Evolutionary conservation across 2,113 vertebrate species (phyloP).

Genomic region (Periophthalmus modestus): DNA sequence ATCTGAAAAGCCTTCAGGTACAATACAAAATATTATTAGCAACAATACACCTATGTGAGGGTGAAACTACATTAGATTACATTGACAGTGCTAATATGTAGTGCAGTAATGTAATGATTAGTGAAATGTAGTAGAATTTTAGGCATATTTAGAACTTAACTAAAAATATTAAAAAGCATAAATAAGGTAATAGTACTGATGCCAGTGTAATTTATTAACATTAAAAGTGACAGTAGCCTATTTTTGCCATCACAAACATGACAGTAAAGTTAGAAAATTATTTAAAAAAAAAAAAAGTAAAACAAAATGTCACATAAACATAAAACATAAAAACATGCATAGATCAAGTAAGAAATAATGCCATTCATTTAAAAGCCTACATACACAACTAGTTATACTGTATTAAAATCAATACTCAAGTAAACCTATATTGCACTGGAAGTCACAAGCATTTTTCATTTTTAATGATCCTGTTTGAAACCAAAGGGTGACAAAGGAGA

Average conservation of each 20-base stretch:
- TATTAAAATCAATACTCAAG: constrained; percentile 20
- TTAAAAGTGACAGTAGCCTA: neutral
- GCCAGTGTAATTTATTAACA: neutral
- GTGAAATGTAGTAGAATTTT: too few species aligned
- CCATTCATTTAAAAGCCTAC: constrained; percentile 10
- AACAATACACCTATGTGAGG: too few species aligned
- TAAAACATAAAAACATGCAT: constrained; percentile 11
- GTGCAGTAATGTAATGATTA: too few species aligned
- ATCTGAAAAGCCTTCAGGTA: neutral
- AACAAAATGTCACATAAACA: neutral
- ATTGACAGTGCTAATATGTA: too few species aligned
- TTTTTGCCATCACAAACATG: neutral
- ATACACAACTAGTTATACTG: neutral
- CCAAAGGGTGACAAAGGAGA: neutral
- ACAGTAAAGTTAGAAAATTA: neutral
- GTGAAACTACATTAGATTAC: too few species aligned
- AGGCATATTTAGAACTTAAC: too few species aligned
- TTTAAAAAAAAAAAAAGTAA: neutral
- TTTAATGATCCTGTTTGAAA: neutral
- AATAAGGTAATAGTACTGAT: neutral
- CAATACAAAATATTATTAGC: neutral
- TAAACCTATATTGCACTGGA: constrained; percentile 16
- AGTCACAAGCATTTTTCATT: neutral
- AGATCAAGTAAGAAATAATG: neutral
- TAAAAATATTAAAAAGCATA: neutral